phyloP scores from a whole-genome alignment of 2,113 vertebrate genomes.

The Melanerpes aurifrons region DNA sequence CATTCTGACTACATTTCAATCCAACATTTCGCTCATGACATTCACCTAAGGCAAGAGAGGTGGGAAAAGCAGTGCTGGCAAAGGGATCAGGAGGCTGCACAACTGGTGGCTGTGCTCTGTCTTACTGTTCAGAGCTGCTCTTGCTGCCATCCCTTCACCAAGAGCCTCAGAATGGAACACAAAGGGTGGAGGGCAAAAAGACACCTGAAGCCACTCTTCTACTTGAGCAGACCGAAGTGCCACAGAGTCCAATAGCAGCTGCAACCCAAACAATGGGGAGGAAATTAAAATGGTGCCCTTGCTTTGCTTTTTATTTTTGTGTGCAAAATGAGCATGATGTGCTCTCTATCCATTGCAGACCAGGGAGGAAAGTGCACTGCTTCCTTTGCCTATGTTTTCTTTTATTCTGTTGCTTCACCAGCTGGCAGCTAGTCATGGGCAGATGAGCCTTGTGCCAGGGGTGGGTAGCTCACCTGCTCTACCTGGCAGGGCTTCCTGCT shows the following conservation, averaged over 20 bases:
- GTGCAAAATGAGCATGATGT: background rate
- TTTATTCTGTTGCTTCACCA: background rate
- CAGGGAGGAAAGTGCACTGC: background rate
- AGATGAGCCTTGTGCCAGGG: background rate
- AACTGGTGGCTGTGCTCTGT: fast-evolving
- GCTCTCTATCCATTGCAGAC: background rate
- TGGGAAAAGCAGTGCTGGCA: fast-evolving
- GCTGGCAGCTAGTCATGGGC: background rate
- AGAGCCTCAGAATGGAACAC: background rate
- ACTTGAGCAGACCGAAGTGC: background rate
- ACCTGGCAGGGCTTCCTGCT: background rate
- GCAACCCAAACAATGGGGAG: background rate
- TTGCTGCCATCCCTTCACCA: background rate
- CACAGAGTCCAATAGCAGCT: background rate
- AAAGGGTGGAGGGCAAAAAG: background rate
- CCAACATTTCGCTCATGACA: background rate
- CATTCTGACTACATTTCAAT: fast-evolving
- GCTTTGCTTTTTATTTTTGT: background rate
- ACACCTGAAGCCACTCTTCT: background rate
- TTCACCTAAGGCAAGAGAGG: background rate
- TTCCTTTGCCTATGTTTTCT: background rate
- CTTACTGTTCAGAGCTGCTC: background rate
- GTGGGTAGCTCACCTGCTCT: background rate
- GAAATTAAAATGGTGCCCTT: background rate
- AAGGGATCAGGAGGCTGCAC: background rate